Evolutionary conservation across 2,797 vertebrate species (phyloP).

Genomic region (Trematocara caparti): DNA sequence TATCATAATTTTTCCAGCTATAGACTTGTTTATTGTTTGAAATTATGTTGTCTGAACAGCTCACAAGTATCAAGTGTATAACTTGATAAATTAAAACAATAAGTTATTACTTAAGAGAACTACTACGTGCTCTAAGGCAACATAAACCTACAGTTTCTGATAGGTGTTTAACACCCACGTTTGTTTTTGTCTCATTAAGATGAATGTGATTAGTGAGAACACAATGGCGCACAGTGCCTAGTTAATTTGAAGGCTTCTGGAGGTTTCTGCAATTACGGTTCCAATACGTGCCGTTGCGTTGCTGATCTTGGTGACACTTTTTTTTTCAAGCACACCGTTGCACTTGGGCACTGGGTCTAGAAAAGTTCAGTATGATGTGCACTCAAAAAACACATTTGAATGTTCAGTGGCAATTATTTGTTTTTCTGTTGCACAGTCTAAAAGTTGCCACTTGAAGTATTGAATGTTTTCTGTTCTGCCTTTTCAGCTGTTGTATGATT

Average conservation of each 20-base stretch:
- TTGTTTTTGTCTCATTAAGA: background rate
- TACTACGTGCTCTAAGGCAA: background rate
- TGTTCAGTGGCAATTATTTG: background rate
- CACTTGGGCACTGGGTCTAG: background rate
- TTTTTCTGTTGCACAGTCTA: background rate
- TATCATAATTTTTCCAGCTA: background rate
- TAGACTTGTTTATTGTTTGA: background rate
- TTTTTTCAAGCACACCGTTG: background rate
- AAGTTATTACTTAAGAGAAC: background rate
- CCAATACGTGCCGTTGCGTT: background rate
- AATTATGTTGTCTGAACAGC: background rate
- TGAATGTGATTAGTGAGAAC: background rate
- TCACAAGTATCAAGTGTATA: background rate
- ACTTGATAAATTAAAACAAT: background rate
- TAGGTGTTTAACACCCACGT: background rate
- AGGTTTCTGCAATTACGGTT: background rate
- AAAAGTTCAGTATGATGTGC: background rate
- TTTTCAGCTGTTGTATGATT: background rate
- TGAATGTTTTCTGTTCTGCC: background rate
- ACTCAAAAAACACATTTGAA: background rate
- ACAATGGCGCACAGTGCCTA: background rate
- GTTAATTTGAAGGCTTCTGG: background rate
- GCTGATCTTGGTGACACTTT: background rate
- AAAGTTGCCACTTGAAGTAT: background rate
- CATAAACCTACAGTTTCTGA: background rate